Evolutionary conservation across 2,797 vertebrate genomes (phyloP).

Genomic region (Adelosebastes latens): DNA sequence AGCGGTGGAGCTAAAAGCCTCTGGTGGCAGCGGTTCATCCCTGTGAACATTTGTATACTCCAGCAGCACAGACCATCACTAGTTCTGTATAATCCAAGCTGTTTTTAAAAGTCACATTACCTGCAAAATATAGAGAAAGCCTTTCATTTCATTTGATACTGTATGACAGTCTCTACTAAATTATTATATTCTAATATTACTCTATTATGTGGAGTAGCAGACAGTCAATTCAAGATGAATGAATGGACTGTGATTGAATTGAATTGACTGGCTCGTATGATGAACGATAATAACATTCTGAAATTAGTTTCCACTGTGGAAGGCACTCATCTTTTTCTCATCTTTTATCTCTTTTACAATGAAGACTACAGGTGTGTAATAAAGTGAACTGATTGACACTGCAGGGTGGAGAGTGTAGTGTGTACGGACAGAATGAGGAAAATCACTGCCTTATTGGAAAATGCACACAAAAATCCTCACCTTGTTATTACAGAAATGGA

Average conservation of each 20-base stretch:
- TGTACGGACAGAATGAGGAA: not conserved
- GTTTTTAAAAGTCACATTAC: not conserved
- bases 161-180: not conserved
- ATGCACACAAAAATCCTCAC: not conserved
- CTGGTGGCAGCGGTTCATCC: not conserved
- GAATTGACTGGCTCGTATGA: not conserved
- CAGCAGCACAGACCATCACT: not conserved
- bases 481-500: not conserved
- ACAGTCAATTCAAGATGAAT: not conserved
- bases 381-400: not conserved
- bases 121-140: not conserved
- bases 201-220: no score
- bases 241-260: no score
- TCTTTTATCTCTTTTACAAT: not conserved
- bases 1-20: not conserved
- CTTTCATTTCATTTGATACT: not conserved
- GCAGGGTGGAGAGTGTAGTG: not conserved
- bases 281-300: not conserved
- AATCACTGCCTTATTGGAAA: not conserved
- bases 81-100: not conserved
- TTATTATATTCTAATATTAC: no score
- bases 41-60: not conserved
- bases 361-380: not conserved
- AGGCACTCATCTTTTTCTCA: not conserved
- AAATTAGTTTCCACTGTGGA: not conserved